Conservation (phyloP, 2,888 invertebrate species). For the Scaptomyza polygonia region DNA sequence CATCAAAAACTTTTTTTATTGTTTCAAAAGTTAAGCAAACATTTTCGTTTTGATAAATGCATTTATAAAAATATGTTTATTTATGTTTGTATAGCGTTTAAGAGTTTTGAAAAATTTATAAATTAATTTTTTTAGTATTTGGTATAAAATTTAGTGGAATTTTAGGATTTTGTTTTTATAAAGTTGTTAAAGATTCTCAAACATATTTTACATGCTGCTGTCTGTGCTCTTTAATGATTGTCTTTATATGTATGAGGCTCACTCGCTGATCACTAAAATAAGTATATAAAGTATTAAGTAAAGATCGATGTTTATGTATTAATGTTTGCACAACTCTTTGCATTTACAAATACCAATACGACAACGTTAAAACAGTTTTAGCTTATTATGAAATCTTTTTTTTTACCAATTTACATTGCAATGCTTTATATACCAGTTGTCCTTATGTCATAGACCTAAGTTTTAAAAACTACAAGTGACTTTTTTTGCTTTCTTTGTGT, state of each 20-base stretch:
- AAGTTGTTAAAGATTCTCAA: conserved; percentile 50
- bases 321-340: conserved; percentile 28
- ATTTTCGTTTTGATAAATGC: background rate
- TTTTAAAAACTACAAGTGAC: conserved; percentile 16
- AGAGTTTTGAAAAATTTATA: conserved; percentile 55
- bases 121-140: conserved; percentile 29
- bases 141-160: conserved; percentile 38
- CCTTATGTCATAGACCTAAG: conserved; percentile 28
- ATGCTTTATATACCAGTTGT: conserved; percentile 17
- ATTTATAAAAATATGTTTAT: conserved; percentile 32
- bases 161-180: conserved; percentile 48
- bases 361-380: conserved; percentile 17
- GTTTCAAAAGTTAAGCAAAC: too few relatives aligned
- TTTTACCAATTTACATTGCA: background rate
- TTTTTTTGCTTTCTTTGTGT: conserved; percentile 2
- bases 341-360: conserved; percentile 31
- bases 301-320: conserved; percentile 45
- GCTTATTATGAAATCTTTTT: conserved; percentile 25
- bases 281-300: background rate
- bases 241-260: conserved; percentile 56
- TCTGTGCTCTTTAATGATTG: conserved; percentile 23
- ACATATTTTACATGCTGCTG: conserved; percentile 40
- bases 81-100: conserved; percentile 34
- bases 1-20: too few relatives aligned
- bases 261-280: conserved; percentile 7